Base-by-base conservation (phyloP, 2,113 vertebrate species). In the Oxygymnocypris stewartii region DNA sequence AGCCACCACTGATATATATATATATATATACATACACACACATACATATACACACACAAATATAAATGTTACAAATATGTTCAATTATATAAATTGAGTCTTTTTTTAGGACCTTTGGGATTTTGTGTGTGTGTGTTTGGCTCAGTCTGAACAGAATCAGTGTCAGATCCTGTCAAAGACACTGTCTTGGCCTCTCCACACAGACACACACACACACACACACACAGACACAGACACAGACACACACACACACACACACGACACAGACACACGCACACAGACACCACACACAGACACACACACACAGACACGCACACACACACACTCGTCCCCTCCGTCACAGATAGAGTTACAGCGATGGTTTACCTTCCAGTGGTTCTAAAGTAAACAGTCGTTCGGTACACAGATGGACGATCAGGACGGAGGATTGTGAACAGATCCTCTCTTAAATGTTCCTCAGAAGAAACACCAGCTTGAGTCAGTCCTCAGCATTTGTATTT, bases 91-190 rank as follows among this genome's bases (percentile, higher is more conserved):
- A 14, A 49, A 49, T 49, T 4, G 2, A 49, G 47, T 49, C 2
- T 67, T 16, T n/a, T 31, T 67, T 67, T 3, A 31, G 63, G 13
- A 35, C 63, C 14, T 67, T 31, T 31, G 31, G 7, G 28, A 67
- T 65, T 65, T 65, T 76, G 69, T 42, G 57, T 20, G 63, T 57
- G 74, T 78, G 59, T 25, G 61, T 47, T 40, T 37, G 40, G 73
- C 84, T 86, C n/a, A n/a, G n/a, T n/a, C 93, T 94, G 93, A 91
- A 91, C 90, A 90, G 31, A 89, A 87, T 93, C 93, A 93, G 44
- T 87, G 78, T 84, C 78, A 82, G 77, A 78, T 87, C 47, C 82
- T 85, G 88, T 76, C 77, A 77, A 74, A 65, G 79, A 65, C 51
- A 81, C 61, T 61, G n/a, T 61, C 79, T 85, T 79, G 71, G 57